Percentiles rank a stretch among this genome's conserved stretches.
Evolutionary conservation across 2,797 vertebrate genomes (phyloP).

Genomic region (Dicrostonyx torquatus): DNA sequence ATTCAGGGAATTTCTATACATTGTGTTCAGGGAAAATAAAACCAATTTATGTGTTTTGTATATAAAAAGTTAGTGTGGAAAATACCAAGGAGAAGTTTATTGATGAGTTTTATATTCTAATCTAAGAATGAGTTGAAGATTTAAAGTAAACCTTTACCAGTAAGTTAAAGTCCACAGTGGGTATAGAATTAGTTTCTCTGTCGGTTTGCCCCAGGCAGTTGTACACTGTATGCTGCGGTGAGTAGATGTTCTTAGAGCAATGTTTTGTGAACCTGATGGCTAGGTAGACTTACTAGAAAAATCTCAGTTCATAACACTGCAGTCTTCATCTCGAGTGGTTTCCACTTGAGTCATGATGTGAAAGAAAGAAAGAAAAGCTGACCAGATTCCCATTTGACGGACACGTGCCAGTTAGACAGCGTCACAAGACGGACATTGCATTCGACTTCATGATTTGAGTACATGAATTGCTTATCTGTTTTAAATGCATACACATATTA

Average conservation of each 20-base stretch:
- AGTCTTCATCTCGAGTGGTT: slow-evolving; percentile 40
- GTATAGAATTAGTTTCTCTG: slow-evolving; percentile 52
- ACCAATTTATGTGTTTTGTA: slow-evolving; percentile 65
- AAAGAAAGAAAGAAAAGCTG: slow-evolving; percentile 24
- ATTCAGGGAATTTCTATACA: slow-evolving; percentile 81
- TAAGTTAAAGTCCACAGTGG: slow-evolving; percentile 31
- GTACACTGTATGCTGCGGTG: slow-evolving; percentile 15
- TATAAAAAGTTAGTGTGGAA: slow-evolving; percentile 66
- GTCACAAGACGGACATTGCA: slow-evolving; percentile 17
- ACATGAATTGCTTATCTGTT: slow-evolving; percentile 45
- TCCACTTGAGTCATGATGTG: slow-evolving; percentile 57
- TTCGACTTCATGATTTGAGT: slow-evolving; percentile 49
- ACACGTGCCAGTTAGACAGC: background rate
- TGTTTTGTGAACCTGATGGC: slow-evolving; percentile 39
- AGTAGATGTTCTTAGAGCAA: slow-evolving; percentile 46
- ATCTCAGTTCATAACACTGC: slow-evolving; percentile 44
- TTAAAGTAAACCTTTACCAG: slow-evolving; percentile 62
- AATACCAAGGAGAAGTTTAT: slow-evolving; percentile 59
- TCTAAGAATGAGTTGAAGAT: slow-evolving; percentile 57
- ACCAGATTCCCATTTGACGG: slow-evolving; percentile 39
- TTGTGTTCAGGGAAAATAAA: slow-evolving; percentile 78
- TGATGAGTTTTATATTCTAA: slow-evolving; percentile 58
- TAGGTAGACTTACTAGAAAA: slow-evolving; percentile 60
- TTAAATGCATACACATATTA: slow-evolving; percentile 59
- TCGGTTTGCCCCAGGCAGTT: slow-evolving; percentile 19